Base-by-base conservation (phyloP, 2,113 vertebrate species). In the Dicentrarchus labrax region DNA sequence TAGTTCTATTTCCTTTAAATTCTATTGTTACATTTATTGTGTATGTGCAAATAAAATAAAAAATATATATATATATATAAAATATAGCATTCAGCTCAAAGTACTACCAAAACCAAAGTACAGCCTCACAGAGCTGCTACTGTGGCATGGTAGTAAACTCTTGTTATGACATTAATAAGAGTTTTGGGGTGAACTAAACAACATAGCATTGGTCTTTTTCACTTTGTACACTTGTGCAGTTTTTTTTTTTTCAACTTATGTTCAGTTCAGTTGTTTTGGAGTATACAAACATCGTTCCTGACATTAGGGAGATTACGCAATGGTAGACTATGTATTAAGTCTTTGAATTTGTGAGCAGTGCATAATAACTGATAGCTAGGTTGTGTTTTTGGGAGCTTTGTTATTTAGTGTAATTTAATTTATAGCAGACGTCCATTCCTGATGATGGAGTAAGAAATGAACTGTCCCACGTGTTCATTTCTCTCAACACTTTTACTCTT, bases 391-490 rank as follows among this genome's bases (percentile, higher is more conserved):
- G 21, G 53, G 3, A 56, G 53, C n/a, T 22, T 56, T 59, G 56
- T 59, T 6, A 24, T 30, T 2, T 59, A 24, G 2, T n/a, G 17
- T 45, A 16, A 6, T 53, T 53, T 53, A 16, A 38, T 21, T 38
- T 15, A 53, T 38, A 21, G 15, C n/a, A 43, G 47, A 24, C 5
- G 2, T 24, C 22, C 11, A 16, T 59, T 36, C 7, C 6, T 61
- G 59, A 61, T 38, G 57, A 71, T 69, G 56, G 51, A n/a, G 39
- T 39, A 74, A 43, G 69, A 84, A 66, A 78, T 61, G 50, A 74
- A 61, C 57, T 47, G 47, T 41, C 57, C 50, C 30, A 51, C 68
- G 53, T 53, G 61, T 64, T 72, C 67, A 21, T 64, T 50, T 50
- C 64, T 65, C 39, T 78, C 47, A 30, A 39, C 62, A 38, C 21